These are phyloP conservation scores for Trachythela sp. DNA, from an alignment of 64 coral and sea anemone species.

Conservation along the genomic window DNA sequence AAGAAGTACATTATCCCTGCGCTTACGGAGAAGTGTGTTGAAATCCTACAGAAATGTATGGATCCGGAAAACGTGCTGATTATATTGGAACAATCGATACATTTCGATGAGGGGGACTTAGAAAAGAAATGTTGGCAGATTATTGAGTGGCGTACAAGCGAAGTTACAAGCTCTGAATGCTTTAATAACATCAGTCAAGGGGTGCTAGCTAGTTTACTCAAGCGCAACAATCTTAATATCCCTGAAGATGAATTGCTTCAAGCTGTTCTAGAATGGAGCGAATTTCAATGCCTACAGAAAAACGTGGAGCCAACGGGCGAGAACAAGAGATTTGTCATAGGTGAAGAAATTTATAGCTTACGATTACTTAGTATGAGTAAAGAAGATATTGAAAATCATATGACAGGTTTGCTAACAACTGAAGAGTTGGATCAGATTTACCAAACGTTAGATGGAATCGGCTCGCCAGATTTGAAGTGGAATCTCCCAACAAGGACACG, in stretches of 20 bases:
- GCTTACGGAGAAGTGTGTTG: slow-evolving; percentile 3
- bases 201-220: slow-evolving; percentile 27
- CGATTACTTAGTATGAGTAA: slow-evolving; percentile 44
- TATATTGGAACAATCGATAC: slow-evolving; percentile 26
- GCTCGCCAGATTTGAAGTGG: not conserved
- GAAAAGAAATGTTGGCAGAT: slow-evolving; percentile 40
- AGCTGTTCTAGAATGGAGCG: slow-evolving; percentile 35
- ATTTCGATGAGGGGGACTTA: slow-evolving; percentile 26
- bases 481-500: not conserved
- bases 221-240: slow-evolving; percentile 22
- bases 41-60: slow-evolving; percentile 10
- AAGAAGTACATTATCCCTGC: slow-evolving; percentile 42
- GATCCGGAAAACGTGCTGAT: slow-evolving; percentile 38
- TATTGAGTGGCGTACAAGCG: slow-evolving; percentile 28
- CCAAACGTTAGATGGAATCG: not conserved
- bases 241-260: slow-evolving; percentile 43
- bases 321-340: slow-evolving; percentile 18
- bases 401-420: slow-evolving; percentile 30
- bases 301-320: not conserved
- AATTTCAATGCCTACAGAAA: slow-evolving; percentile 25
- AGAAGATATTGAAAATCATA: slow-evolving; percentile 23
- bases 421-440: not conserved
- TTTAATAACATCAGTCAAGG: slow-evolving; percentile 34
- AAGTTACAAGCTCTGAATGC: slow-evolving; percentile 25
- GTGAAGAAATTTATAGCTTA: slow-evolving; percentile 36